Percentiles rank a stretch among this genome's conserved stretches.
Conservation (phyloP, 1,140 invertebrate genomes). For the Grapholita molesta region DNA sequence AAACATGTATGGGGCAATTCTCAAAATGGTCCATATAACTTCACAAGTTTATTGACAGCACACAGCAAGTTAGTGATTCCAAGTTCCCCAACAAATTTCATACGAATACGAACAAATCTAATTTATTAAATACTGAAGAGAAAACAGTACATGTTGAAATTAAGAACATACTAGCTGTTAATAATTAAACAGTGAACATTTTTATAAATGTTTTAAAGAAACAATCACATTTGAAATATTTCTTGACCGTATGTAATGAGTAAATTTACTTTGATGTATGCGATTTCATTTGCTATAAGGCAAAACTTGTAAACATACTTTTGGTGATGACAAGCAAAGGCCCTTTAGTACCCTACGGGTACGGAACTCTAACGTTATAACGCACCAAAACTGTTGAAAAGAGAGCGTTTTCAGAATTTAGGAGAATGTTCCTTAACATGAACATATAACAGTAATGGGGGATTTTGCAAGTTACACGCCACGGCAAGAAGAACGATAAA, state of each 20-base stretch:
- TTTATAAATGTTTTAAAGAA: too few species aligned
- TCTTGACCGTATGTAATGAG: too few species aligned
- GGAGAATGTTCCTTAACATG: slow-evolving; percentile 31
- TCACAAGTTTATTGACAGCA: neutral
- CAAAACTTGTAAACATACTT: neutral
- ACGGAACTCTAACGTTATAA: neutral
- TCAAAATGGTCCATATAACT: neutral
- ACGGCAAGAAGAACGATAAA: slow-evolving; percentile 31
- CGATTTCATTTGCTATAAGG: too few species aligned
- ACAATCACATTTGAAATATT: too few species aligned
- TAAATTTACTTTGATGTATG: too few species aligned
- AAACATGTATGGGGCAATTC: neutral
- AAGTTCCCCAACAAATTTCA: neutral
- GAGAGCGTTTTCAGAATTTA: slow-evolving; percentile 35
- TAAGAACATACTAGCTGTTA: too few species aligned
- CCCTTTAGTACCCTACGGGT: neutral
- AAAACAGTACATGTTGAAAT: too few species aligned
- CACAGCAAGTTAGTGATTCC: neutral
- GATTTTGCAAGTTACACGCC: slow-evolving; percentile 28
- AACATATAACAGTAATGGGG: slow-evolving; percentile 30
- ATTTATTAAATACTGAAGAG: too few species aligned
- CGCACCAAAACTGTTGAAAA: slow-evolving; percentile 24
- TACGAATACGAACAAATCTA: neutral
- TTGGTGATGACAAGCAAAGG: neutral
- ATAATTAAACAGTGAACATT: too few species aligned